Percentiles rank a stretch among this genome's conserved stretches.
phyloP scores from a whole-genome alignment of 2,888 invertebrate genomes.

The Athetis lepigone region DNA sequence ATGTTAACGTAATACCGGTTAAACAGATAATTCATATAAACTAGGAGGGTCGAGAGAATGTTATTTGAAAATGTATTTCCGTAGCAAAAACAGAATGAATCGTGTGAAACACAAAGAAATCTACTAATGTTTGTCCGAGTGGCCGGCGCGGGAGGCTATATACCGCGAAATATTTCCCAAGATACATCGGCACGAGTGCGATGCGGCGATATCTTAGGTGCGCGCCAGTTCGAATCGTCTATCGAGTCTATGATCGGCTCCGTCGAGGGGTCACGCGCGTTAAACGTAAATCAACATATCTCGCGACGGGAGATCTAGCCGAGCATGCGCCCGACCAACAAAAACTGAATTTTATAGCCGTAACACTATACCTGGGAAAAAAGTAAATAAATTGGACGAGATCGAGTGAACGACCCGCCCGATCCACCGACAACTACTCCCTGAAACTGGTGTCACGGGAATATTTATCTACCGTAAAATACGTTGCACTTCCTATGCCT shows the following conservation, averaged over 20 bases:
- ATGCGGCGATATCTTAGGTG: slow-evolving; percentile 87
- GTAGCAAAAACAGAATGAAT: slow-evolving; percentile 58
- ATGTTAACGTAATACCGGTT: slow-evolving; percentile 31
- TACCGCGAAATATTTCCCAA: slow-evolving; percentile 88
- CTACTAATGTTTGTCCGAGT: slow-evolving; percentile 82
- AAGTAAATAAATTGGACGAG: slow-evolving; percentile 87
- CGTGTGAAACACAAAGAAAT: slow-evolving; percentile 87
- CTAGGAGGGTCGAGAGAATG: slow-evolving; percentile 42
- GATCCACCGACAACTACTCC: slow-evolving; percentile 69
- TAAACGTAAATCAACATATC: slow-evolving; percentile 91
- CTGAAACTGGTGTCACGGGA: slow-evolving; percentile 67
- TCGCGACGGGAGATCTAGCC: slow-evolving; percentile 89
- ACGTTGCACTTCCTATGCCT: slow-evolving; percentile 25
- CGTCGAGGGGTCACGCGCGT: slow-evolving; percentile 89
- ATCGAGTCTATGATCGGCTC: slow-evolving; percentile 89
- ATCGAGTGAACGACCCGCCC: slow-evolving; percentile 80
- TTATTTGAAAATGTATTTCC: slow-evolving; percentile 53
- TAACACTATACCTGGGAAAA: slow-evolving; percentile 88
- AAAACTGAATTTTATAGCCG: slow-evolving; percentile 89
- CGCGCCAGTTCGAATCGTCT: slow-evolving; percentile 88
- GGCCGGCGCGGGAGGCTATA: slow-evolving; percentile 73
- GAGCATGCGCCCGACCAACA: slow-evolving; percentile 86
- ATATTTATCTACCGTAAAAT: slow-evolving; percentile 61
- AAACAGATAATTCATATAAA: slow-evolving; percentile 47
- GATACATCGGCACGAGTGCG: slow-evolving; percentile 89